Conservation (phyloP, 2,888 invertebrate genomes). For the Argynnis bischoffii region DNA sequence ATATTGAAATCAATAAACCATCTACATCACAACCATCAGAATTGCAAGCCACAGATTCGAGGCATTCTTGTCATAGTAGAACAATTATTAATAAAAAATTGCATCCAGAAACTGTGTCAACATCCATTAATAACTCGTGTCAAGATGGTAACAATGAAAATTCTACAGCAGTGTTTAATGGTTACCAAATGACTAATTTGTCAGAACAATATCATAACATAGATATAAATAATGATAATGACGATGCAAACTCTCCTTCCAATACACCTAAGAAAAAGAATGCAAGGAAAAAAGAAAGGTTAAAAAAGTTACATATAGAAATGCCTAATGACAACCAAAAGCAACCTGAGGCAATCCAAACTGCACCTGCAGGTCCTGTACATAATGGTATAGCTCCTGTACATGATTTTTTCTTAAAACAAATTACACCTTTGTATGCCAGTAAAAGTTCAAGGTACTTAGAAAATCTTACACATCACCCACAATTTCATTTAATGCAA, state of each 20-base stretch:
- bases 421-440: conserved; percentile 60
- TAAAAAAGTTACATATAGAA: conserved; percentile 54
- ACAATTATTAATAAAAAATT: background rate
- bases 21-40: conserved; percentile 36
- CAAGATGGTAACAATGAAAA: background rate
- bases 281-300: conserved; percentile 58
- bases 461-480: conserved; percentile 67
- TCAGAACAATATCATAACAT: conserved; percentile 24
- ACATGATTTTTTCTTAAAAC: conserved; percentile 58
- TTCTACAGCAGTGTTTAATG: background rate
- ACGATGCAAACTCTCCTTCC: conserved; percentile 2
- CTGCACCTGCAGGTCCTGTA: conserved; percentile 41
- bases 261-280: conserved; percentile 55
- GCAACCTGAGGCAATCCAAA: conserved; percentile 38
- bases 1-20: conserved; percentile 32
- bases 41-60: conserved; percentile 12
- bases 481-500: conserved; percentile 62
- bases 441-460: conserved; percentile 63
- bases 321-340: conserved; percentile 47
- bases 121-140: background rate
- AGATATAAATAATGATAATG: conserved; percentile 24
- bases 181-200: conserved; percentile 6
- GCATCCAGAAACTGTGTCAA: background rate
- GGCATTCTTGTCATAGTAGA: conserved; percentile 7
- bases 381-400: conserved; percentile 45